phyloP scores from a whole-genome alignment of 2,113 vertebrate species.

The Polypterus senegalus region DNA sequence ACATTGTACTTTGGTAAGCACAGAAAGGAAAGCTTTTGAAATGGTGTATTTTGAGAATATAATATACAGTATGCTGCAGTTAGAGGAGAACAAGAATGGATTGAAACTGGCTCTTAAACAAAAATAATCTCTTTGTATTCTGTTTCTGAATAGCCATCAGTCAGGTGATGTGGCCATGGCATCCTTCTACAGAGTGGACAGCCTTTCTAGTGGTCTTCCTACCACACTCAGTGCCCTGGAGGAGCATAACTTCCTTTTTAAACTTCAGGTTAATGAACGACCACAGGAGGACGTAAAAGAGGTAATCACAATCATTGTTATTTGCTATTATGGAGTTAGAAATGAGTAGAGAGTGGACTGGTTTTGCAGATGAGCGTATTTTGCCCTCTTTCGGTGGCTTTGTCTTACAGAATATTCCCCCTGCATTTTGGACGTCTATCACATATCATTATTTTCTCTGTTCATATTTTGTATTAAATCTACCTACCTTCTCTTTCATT shows the following conservation, averaged over 20 bases:
- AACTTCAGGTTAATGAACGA: conserved; percentile 59
- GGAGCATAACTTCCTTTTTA: conserved; percentile 79
- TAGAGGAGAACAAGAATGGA: background rate
- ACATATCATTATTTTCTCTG: no score
- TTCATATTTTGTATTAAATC: no score
- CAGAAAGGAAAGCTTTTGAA: background rate
- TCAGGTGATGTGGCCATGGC: conserved; percentile 70
- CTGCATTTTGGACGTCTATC: no score
- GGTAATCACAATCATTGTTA: conserved; percentile 31
- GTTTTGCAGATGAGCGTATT: no score
- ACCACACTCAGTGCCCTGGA: conserved; percentile 66
- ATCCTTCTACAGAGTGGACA: conserved; percentile 61
- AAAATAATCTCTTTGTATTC: background rate
- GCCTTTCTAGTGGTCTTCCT: conserved; percentile 48
- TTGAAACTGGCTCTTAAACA: background rate
- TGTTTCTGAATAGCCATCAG: conserved; percentile 50
- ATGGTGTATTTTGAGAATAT: no score
- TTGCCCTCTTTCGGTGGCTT: no score
- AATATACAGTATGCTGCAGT: background rate
- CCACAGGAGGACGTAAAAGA: conserved; percentile 59
- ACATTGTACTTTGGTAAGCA: no score
- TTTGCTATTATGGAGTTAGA: no score
- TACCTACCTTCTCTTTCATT: no score
- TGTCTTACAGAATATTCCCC: no score
- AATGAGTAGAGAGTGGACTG: no score